Conservation (phyloP, 2,888 invertebrate species). For the Altica lythri region DNA sequence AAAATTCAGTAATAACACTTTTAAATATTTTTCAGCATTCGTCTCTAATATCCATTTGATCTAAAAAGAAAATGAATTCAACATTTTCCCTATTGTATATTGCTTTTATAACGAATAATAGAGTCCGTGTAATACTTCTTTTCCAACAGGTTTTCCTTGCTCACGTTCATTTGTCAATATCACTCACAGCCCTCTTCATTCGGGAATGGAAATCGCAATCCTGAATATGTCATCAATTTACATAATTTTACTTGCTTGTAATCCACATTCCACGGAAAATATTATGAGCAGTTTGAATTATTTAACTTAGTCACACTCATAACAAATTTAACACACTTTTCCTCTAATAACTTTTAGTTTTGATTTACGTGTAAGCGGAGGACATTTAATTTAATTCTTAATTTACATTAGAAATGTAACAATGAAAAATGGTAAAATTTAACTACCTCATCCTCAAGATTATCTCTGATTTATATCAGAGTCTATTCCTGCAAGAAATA, state of each 20-base stretch:
- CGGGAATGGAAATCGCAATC: constrained; percentile 21
- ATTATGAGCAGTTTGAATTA: constrained; percentile 13
- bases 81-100: constrained; percentile 16
- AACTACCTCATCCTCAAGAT: too few relatives aligned
- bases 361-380: constrained; percentile 5
- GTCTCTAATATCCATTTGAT: not conserved
- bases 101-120: constrained; percentile 17
- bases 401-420: too few relatives aligned
- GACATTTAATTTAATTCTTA: too few relatives aligned
- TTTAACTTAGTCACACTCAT: constrained; percentile 10
- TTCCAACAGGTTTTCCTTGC: constrained; percentile 22
- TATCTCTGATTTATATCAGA: too few relatives aligned
- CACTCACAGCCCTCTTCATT: constrained; percentile 21
- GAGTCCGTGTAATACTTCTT: constrained; percentile 18
- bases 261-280: constrained; percentile 3
- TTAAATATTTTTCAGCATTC: too few relatives aligned
- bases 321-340: constrained; percentile 8
- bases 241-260: constrained; percentile 18
- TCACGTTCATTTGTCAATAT: constrained; percentile 26
- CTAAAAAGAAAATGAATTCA: constrained; percentile 3
- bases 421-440: too few relatives aligned
- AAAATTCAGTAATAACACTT: too few relatives aligned
- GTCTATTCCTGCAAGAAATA: too few relatives aligned
- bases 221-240: constrained; percentile 23
- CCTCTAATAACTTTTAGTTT: not conserved